A percentile compares a stretch with the other conserved stretches of the same genome.
Evolutionary conservation across 2,113 vertebrate species (phyloP).

Genomic region (Passer montanus): DNA sequence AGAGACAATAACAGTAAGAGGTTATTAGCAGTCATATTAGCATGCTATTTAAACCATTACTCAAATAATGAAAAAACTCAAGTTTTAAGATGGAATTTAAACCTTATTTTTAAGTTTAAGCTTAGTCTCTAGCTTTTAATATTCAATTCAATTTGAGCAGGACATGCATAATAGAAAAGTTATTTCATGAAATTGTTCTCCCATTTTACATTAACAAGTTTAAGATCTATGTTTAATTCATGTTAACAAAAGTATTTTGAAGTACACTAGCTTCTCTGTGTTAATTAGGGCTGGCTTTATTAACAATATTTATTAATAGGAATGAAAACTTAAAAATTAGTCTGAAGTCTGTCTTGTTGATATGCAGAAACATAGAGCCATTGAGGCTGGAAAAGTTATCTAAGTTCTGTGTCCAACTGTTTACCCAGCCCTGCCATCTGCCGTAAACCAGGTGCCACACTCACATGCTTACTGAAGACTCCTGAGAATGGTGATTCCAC

Average conservation of each 20-base stretch:
- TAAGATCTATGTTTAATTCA: background rate
- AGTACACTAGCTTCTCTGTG: background rate
- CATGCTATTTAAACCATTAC: background rate
- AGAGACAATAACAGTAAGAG: background rate
- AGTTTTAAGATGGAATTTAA: background rate
- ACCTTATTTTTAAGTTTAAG: background rate
- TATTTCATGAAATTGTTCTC: background rate
- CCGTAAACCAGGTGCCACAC: background rate
- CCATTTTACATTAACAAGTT: background rate
- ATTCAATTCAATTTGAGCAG: background rate
- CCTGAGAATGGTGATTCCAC: background rate
- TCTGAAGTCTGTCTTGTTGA: background rate
- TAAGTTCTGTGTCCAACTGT: background rate
- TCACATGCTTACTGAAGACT: background rate
- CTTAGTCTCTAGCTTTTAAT: background rate
- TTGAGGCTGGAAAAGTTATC: background rate
- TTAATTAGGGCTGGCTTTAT: background rate
- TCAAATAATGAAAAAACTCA: background rate
- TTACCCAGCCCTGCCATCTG: background rate
- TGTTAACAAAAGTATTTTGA: background rate
- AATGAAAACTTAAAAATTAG: background rate
- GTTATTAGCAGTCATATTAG: background rate
- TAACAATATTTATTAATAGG: background rate
- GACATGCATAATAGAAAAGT: background rate
- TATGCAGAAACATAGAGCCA: background rate